Evolutionary conservation across 1,140 invertebrate species (phyloP).

Genomic region (Drosophila fuyamai): DNA sequence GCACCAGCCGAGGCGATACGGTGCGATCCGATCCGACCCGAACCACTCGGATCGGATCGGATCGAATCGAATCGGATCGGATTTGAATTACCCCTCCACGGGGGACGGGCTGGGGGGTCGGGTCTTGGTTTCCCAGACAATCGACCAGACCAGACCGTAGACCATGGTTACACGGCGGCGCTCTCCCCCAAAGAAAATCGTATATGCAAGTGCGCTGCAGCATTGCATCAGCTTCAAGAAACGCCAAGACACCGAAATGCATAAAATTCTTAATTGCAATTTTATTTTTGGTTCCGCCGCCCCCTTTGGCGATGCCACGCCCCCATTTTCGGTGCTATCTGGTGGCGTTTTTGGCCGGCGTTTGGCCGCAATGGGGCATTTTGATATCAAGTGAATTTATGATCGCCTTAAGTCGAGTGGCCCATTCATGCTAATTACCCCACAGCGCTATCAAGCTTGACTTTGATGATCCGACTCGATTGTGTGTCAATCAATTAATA

Average conservation of each 20-base stretch:
- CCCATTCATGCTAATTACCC: slow-evolving; percentile 56
- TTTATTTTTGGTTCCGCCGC: slow-evolving; percentile 21
- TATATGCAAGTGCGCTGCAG: slow-evolving; percentile 54
- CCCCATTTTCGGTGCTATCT: slow-evolving; percentile 6
- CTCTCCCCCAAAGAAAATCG: slow-evolving; percentile 51
- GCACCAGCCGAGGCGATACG: slow-evolving; percentile 4
- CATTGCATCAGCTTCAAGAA: slow-evolving; percentile 74
- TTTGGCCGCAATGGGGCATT: slow-evolving; percentile 10
- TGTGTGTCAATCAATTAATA: slow-evolving; percentile 65
- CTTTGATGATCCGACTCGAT: slow-evolving; percentile 57
- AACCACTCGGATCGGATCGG: not conserved
- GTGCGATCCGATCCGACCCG: not conserved
- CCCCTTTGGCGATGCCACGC: slow-evolving; percentile 31
- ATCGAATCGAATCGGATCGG: not conserved
- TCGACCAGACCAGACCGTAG: slow-evolving; percentile 8
- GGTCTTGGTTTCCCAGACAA: slow-evolving; percentile 18
- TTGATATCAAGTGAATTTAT: slow-evolving; percentile 43
- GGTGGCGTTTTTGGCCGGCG: slow-evolving; percentile 2
- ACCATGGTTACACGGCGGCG: slow-evolving; percentile 36
- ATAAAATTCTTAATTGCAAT: slow-evolving; percentile 44
- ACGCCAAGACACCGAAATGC: slow-evolving; percentile 22
- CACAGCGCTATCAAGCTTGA: slow-evolving; percentile 47
- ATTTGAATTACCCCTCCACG: no score
- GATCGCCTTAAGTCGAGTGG: slow-evolving; percentile 12
- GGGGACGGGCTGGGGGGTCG: not conserved